Base-by-base conservation (phyloP, 2,888 invertebrate species). In the Seladonia tumulorum region DNA sequence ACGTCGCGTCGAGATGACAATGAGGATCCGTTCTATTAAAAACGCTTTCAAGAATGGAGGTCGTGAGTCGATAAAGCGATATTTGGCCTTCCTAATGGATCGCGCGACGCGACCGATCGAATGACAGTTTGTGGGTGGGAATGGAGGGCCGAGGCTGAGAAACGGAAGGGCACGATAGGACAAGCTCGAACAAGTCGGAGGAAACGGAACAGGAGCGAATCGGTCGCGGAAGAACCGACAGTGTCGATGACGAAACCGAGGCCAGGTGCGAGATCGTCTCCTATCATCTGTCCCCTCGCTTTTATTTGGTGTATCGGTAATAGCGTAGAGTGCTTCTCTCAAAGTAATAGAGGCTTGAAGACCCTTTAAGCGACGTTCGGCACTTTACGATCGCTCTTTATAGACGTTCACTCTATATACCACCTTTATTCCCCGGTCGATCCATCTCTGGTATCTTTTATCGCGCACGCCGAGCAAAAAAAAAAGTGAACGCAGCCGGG, bases 231-330 rank as follows among this genome's bases (percentile, higher is more conserved):
- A 71, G 73, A 78, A 70, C 74, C 68, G 68, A 57, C 71, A 57
- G 80, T 80, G 78, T 83, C 80, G 71, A 63, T 42, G 86, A 89
- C 82, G 82, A 78, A 86, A 82, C 81, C 79, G 81, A 79, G 82
- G 49, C 79, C 83, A 85, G 82, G 80, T 81, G 76, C 70, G 76
- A 63, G 75, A 86, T 79, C 75, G 71, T 22, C 57, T 57, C 57
- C n/a, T n/a, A 57, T n/a, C 53, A n/a, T 2, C n/a, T 8, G 10
- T 4, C 39, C 77, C 60, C 82, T 83, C 75, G 73, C 85, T 87
- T 90, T 87, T 83, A 89, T 92, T 92, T 91, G 89, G 85, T 89
- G 88, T 92, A 93, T 93, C 91, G 91, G 91, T 92, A 92, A 93
- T 93, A 91, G 92, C 86, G 79, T 78, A 90, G 90, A 93, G 93